Evolutionary conservation across 2,113 vertebrate species (phyloP).

Genomic region (Saguinus imperator): DNA sequence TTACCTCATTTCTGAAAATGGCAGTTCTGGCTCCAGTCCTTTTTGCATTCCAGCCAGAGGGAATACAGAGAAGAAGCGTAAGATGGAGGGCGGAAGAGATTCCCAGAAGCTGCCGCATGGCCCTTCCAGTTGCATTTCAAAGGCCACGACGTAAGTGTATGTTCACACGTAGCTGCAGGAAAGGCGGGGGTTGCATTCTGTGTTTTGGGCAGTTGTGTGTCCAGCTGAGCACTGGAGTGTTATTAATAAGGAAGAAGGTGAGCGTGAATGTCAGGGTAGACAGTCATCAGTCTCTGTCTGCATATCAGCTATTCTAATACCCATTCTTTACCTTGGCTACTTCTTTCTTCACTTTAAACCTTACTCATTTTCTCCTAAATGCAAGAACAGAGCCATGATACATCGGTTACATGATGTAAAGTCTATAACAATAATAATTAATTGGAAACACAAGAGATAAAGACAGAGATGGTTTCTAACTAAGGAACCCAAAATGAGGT

Average conservation of each 20-base stretch:
- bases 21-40: neutral
- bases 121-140: neutral
- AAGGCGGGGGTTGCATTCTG: neutral
- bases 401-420: neutral
- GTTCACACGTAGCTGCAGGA: neutral
- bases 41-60: neutral
- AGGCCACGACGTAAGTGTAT: neutral
- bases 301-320: neutral
- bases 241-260: neutral
- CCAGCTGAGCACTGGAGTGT: neutral
- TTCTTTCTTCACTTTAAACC: neutral
- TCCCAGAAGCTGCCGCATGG: neutral
- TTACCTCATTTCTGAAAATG: neutral
- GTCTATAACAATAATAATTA: neutral
- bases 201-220: neutral
- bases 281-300: too few relatives aligned
- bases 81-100: neutral
- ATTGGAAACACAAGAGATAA: neutral
- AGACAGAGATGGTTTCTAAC: neutral
- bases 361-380: neutral
- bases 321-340: neutral
- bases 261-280: neutral
- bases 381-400: neutral
- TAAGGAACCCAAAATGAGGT: neutral
- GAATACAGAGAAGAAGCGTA: neutral